Base-by-base conservation (phyloP, 2,888 invertebrate species). In the Nomada flava region DNA sequence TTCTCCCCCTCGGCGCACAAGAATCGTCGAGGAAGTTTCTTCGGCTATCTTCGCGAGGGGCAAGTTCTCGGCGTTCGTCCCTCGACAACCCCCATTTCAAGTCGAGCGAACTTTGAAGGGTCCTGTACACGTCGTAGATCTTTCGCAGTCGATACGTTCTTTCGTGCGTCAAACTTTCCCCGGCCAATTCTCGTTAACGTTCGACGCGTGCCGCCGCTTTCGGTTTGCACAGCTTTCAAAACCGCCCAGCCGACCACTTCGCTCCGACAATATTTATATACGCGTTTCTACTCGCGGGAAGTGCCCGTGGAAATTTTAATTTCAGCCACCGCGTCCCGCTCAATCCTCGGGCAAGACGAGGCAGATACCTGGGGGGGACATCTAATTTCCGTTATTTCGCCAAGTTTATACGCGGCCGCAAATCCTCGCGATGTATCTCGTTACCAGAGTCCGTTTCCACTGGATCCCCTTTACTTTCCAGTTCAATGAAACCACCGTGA, bases 381-480 rank as follows among this genome's bases (percentile, higher is more conserved):
- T 11, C 29, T 60, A 59, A 47, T 63, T 59, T 71, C 52, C 20
- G 20, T 36, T 26, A 55, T 9, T 52, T n/a, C n/a, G 18, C 5
- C 3, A 29, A 36, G 15, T 53, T 67, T 67, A 53, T 18, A n/a
- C 29, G 52, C 4, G 5, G 18, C n/a, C 13, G 36, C 53, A 53
- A 53, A 67, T 53, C 53, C 53, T 53, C 53, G 26, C 72, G n/a
- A 23, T 42, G 71, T 62, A 42, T 52, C 62, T 71, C 47, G 71
- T 72, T 72, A 72, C 63, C 71, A 53, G 23, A 42, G 36, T 23
- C 62, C 60, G 60, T 29, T 72, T 60, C 71, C 59, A n/a, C 20
- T n/a, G 26, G 29, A 36, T 36, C 23, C 53, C 11, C 63, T 18
- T 20, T 11, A 9, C 42, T 36, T 63, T 72, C 72, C 53, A 53